Evolutionary conservation across 1,140 invertebrate species (phyloP), one percentile per base, ranked within the genome.

Genomic region (Magallana angulata): DNA sequence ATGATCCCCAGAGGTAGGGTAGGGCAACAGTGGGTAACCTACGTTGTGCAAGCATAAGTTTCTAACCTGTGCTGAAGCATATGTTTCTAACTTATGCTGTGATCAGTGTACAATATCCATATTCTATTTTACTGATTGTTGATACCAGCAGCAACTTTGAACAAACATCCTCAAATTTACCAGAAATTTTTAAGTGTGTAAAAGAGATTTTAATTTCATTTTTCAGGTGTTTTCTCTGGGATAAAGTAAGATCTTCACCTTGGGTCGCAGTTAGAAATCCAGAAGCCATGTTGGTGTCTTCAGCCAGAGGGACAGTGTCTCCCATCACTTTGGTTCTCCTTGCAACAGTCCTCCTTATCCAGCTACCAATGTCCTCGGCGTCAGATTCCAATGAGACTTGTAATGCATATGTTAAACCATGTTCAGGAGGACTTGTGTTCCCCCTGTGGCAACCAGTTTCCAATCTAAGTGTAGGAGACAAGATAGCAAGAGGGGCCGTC

Each of bases 401-500:
- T 88, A 91, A 88, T 7, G 84, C 24, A 9, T 64, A 86, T 9
- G 87, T 90, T 36, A 85, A 85, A 59, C 83, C 82, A 48, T 95
- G 95, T 89, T 92, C 90, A 86, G 71, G 91, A 82, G 95, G 95
- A 14, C 85, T 95, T 11, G 82, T 95, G 12, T 83, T 95, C 1
- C 94, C 94, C 56, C 84, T 94, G 76, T 95, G 95, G 95, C 93
- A 95, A 86, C 98, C 99, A 0, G 95, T 96, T 89, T 96, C 96
- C 1, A 96, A 96, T 90, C 94, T 97, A 24, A 95, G 95, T 59
- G 89, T 91, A 18, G 96, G 96, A 5, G 97, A 99, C 95, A 95
- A 96, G 82, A 93, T 96, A 16, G 95, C 96, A 1, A 96, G 99
- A 8, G 99, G 99, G n/a, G 91, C 97, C 59, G 97, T 99, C 36